Evolutionary conservation across 2,888 invertebrate genomes (phyloP).

Genomic region (Diogma glabrata): DNA sequence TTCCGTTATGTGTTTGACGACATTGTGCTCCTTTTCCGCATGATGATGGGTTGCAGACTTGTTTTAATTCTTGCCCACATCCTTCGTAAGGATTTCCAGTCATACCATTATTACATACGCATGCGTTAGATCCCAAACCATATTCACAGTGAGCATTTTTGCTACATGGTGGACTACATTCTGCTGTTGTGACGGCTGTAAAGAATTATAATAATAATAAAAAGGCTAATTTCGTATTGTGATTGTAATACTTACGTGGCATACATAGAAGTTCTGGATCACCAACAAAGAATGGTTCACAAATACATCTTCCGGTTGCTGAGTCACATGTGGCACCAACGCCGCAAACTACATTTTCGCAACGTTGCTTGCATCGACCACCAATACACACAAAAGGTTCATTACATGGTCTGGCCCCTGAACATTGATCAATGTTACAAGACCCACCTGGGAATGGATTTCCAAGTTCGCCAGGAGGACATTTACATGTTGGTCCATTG

Average conservation of each 20-base stretch:
- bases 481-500: conserved; percentile 78
- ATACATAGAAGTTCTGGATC: conserved; percentile 82
- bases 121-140: conserved; percentile 54
- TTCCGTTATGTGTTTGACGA: conserved; percentile 56
- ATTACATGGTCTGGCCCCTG: conserved; percentile 61
- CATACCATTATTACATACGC: conserved; percentile 73
- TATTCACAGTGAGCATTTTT: conserved; percentile 81
- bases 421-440: conserved; percentile 73
- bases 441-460: conserved; percentile 87
- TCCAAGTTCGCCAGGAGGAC: conserved; percentile 73
- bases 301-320: conserved; percentile 69
- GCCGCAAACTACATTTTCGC: conserved; percentile 77
- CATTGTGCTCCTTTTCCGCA: conserved; percentile 76
- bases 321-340: conserved; percentile 78
- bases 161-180: conserved; percentile 70
- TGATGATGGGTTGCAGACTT: conserved; percentile 55
- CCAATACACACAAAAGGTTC: conserved; percentile 73
- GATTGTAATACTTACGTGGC: conserved; percentile 60
- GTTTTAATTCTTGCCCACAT: conserved; percentile 59
- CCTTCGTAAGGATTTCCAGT: conserved; percentile 80
- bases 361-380: conserved; percentile 79
- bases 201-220: conserved; percentile 23
- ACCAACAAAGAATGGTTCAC: conserved; percentile 77
- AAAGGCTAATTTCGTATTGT: neutral
- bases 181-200: conserved; percentile 63